Evolutionary conservation across 2,113 vertebrate genomes (phyloP), one percentile per base, ranked within the genome.

Genomic region (Drymodes brunneopygia): DNA sequence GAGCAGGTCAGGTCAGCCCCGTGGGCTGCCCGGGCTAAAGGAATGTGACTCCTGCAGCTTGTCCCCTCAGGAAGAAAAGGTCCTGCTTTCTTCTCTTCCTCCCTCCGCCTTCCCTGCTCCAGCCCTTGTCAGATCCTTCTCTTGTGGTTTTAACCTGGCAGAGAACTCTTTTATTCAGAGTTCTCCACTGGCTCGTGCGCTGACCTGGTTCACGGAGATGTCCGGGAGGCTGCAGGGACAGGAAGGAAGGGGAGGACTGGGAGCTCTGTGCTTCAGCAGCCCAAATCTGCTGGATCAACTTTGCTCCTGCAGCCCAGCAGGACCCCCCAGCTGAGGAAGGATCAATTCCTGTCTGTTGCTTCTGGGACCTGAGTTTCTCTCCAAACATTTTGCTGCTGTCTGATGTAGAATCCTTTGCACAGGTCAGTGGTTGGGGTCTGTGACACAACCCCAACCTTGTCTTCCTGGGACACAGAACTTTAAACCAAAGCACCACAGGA

Each of bases 61-160:
- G 56, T 50, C 73, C 88, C 78, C 2, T 2, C 20, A 10, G 85
- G 50, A 87, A 16, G 70, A n/a, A 61, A 58, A 93, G 70, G 51
- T 72, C 78, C 44, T 54, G 23, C 12, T 87, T 61, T 31, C 64
- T 14, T 36, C 28, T 28, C 21, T 28, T 53, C 40, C 31, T 92
- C 36, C 67, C 15, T 91, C 19, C 25, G 10, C 85, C 22, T 91
- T 25, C 25, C 36, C 42, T 53, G 22, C 67, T 69, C 58, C 54
- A 70, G 54, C 45, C 45, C 47, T 70, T 69, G 74, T 82, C 88
- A 94, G 44, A 83, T 77, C 80, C 62, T 92, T 88, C 47, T 13
- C 16, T n/a, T 83, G 54, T 77, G 86, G 54, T 94, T 94, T 92
- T 73, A 65, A 72, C 31, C 67, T 66, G 86, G 82, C 58, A 69